Evolutionary conservation across 1,140 invertebrate genomes (phyloP).

Genomic region (Aphis gossypii): DNA sequence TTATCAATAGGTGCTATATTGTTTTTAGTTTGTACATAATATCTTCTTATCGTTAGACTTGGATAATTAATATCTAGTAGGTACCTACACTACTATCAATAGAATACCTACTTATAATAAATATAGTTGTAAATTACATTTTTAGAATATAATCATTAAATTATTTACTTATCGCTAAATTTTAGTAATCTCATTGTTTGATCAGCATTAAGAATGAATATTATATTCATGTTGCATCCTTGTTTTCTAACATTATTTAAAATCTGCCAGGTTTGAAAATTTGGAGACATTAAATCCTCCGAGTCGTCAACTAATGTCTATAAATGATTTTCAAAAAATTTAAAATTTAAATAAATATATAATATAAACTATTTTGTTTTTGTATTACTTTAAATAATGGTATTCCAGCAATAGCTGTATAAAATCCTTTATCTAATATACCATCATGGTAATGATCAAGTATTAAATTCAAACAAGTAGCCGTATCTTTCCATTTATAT

Average conservation of each 20-base stretch:
- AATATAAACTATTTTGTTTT: background rate
- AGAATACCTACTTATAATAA: background rate
- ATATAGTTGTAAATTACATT: background rate
- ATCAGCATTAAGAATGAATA: constrained; percentile 76
- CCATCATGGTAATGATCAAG: constrained; percentile 13
- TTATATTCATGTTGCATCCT: constrained; percentile 75
- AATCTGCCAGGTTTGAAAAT: constrained; percentile 67
- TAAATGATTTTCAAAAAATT: constrained; percentile 58
- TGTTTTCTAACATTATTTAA: constrained; percentile 69
- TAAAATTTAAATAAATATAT: background rate
- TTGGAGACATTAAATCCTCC: constrained; percentile 73
- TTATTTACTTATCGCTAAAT: constrained; percentile 72
- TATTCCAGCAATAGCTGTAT: constrained; percentile 30
- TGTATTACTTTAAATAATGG: constrained; percentile 37
- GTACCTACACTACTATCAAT: no score
- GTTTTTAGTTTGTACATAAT: no score
- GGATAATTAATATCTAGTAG: no score
- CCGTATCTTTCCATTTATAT: constrained; percentile 41
- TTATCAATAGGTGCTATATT: no score
- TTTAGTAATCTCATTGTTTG: constrained; percentile 72
- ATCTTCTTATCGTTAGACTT: no score
- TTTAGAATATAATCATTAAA: background rate
- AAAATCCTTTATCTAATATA: constrained; percentile 40
- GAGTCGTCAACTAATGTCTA: constrained; percentile 71
- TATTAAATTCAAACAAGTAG: constrained; percentile 45